phyloP scores from a whole-genome alignment of 2,888 invertebrate genomes.

The Diabrotica balteata region DNA sequence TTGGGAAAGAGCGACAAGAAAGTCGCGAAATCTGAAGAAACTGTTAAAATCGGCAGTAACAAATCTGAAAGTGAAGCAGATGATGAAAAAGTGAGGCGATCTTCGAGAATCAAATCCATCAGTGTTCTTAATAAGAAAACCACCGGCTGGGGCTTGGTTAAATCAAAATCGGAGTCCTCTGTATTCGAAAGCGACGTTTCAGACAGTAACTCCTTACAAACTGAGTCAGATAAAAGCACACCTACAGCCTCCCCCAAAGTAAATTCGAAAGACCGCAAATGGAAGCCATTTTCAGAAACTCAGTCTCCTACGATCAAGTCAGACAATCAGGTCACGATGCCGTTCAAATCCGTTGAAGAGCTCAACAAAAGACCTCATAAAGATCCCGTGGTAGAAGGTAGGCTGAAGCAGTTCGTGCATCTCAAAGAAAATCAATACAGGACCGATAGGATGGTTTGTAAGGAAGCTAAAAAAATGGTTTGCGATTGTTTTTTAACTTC shows the following conservation, averaged over 20 bases:
- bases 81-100: slow-evolving; percentile 66
- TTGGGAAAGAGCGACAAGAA: slow-evolving; percentile 26
- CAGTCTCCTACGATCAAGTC: slow-evolving; percentile 16
- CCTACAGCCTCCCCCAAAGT: slow-evolving; percentile 40
- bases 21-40: slow-evolving; percentile 22
- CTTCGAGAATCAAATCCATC: slow-evolving; percentile 79
- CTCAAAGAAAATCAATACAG: slow-evolving; percentile 88
- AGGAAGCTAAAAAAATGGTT: slow-evolving; percentile 91
- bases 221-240: slow-evolving; percentile 43
- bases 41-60: slow-evolving; percentile 1
- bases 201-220: slow-evolving; percentile 61
- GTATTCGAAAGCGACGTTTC: slow-evolving; percentile 63
- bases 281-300: slow-evolving; percentile 31
- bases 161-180: slow-evolving; percentile 56
- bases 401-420: slow-evolving; percentile 78
- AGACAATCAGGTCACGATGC: slow-evolving; percentile 14
- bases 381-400: slow-evolving; percentile 63
- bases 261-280: slow-evolving; percentile 32
- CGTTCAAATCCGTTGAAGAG: slow-evolving; percentile 57
- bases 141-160: slow-evolving; percentile 71
- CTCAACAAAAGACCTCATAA: slow-evolving; percentile 54
- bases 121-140: slow-evolving; percentile 71
- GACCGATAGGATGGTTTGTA: slow-evolving; percentile 83
- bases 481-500: slow-evolving; percentile 92
- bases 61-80: slow-evolving; percentile 33